phyloP scores from a whole-genome alignment of 2,113 vertebrate genomes.

The Chamaetylas fuelleborni region DNA sequence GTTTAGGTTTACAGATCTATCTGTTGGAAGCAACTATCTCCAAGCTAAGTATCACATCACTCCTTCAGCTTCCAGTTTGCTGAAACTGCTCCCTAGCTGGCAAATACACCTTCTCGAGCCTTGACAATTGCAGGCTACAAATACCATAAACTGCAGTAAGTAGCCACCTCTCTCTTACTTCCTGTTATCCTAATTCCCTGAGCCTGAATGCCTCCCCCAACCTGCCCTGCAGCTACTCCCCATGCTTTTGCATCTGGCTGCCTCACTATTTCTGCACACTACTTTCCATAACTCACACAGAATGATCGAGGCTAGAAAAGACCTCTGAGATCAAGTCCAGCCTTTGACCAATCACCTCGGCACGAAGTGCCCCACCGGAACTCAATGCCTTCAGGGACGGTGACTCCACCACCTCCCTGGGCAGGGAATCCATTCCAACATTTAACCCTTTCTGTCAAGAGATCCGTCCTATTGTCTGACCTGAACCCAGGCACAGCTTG shows the following conservation, averaged over 20 bases:
- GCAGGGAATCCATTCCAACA: fast-evolving
- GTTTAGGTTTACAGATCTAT: fast-evolving
- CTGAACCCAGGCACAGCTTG: not conserved
- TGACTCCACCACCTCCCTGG: not conserved
- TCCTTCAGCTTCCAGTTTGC: not conserved
- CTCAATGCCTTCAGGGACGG: not conserved
- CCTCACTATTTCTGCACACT: not conserved
- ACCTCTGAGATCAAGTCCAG: not conserved
- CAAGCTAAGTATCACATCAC: fast-evolving
- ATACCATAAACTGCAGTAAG: not conserved
- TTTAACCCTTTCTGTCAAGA: not conserved
- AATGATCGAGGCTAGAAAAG: not conserved
- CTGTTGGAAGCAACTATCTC: not conserved
- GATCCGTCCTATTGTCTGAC: not conserved
- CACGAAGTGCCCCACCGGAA: not conserved
- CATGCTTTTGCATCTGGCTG: not conserved
- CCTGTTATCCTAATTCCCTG: fast-evolving
- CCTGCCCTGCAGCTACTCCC: not conserved
- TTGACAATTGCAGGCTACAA: not conserved
- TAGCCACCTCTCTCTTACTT: fast-evolving
- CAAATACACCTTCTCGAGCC: fast-evolving
- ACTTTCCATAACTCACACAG: too few species aligned
- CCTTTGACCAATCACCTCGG: not conserved
- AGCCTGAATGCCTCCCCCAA: not conserved
- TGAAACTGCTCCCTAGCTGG: not conserved